These are phyloP conservation scores for Junonia oenone DNA, from an alignment of 2,888 invertebrate genomes.

Conservation along the genomic window DNA sequence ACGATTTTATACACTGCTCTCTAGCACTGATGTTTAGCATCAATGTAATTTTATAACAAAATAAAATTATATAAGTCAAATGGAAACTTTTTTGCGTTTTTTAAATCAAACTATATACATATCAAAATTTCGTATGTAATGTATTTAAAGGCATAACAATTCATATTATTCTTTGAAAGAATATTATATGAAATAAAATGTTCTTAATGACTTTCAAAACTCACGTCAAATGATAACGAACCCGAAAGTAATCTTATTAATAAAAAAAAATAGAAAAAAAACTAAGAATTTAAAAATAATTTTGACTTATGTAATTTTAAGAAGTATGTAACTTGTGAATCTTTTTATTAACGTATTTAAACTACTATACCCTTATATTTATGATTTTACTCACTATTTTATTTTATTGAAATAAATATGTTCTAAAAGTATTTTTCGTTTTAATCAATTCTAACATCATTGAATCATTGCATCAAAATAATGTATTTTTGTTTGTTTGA, in stretches of 20 bases:
- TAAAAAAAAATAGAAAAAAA: too few species aligned
- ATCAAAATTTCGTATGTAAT: too few species aligned
- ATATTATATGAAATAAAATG: too few species aligned
- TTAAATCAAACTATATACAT: too few species aligned
- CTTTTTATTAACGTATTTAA: neutral
- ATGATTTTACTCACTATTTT: constrained; percentile 9
- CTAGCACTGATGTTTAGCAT: constrained; percentile 1
- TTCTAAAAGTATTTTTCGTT: neutral
- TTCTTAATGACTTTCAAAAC: too few species aligned
- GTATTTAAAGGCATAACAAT: neutral
- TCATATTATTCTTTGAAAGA: too few species aligned
- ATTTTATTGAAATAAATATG: constrained; percentile 18
- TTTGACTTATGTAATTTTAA: neutral
- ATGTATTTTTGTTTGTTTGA: too few species aligned
- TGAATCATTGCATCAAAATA: too few species aligned
- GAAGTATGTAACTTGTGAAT: neutral
- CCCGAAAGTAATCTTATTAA: too few species aligned
- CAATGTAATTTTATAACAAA: too few species aligned
- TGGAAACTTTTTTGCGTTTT: neutral
- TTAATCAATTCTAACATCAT: too few species aligned
- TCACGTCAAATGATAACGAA: too few species aligned
- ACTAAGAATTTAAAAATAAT: neutral
- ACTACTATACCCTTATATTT: constrained; percentile 5
- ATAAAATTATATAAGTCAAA: neutral
- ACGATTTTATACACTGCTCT: constrained; percentile 8